A percentile compares a stretch with the other conserved stretches of the same genome.
Conservation (phyloP, 2,113 vertebrate species). For the Lutjanus erythropterus region DNA sequence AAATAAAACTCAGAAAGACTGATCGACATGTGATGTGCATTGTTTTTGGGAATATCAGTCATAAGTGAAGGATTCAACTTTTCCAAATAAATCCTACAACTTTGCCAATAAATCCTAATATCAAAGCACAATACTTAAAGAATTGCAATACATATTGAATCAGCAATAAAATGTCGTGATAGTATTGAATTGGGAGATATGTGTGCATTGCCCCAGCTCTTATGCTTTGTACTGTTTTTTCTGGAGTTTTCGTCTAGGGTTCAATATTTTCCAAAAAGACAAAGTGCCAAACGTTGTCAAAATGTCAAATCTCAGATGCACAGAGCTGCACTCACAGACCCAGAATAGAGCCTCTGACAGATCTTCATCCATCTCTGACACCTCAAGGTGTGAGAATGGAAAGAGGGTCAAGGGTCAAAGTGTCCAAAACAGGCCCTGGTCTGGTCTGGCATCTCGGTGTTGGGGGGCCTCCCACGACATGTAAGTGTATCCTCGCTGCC, state of each 20-base stretch:
- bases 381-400: conserved; percentile 37
- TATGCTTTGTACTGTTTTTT: too few relatives aligned
- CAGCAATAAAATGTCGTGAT: too few relatives aligned
- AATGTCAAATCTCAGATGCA: conserved; percentile 37
- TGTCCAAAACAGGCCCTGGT: conserved; percentile 41
- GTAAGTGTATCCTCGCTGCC: conserved; percentile 27
- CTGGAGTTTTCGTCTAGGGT: background rate
- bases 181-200: too few relatives aligned
- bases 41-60: too few relatives aligned
- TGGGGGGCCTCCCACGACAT: conserved; percentile 21
- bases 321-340: background rate
- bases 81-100: too few relatives aligned
- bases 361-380: conserved; percentile 47
- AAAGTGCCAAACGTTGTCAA: conserved; percentile 14
- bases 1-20: too few relatives aligned
- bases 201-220: too few relatives aligned
- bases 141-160: too few relatives aligned
- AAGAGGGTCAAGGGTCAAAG: conserved; percentile 50
- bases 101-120: too few relatives aligned
- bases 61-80: too few relatives aligned
- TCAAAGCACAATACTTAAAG: too few relatives aligned
- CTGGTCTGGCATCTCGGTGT: conserved; percentile 20
- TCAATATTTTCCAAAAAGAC: background rate
- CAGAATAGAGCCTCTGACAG: conserved; percentile 54
- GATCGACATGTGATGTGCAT: too few relatives aligned